These are phyloP conservation scores for Odontocolon sp. DNA, from an alignment of 2,888 invertebrate genomes.

Conservation along the genomic window DNA sequence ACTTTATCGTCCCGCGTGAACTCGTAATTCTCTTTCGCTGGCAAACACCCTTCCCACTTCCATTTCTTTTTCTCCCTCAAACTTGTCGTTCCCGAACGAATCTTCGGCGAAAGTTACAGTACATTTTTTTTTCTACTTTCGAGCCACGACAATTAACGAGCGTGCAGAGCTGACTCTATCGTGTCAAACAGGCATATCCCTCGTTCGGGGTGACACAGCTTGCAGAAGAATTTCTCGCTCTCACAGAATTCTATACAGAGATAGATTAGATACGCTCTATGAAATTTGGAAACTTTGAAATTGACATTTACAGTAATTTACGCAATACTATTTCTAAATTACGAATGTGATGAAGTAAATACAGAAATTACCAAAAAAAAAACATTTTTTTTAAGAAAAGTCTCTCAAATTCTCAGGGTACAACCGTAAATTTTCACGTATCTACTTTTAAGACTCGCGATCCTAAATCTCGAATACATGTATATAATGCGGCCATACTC, in stretches of 20 bases:
- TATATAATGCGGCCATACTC: conserved; percentile 35
- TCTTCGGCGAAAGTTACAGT: conserved; percentile 46
- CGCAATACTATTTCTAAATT: no score
- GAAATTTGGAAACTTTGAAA: no score
- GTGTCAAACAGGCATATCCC: conserved; percentile 51
- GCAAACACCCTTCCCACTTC: conserved; percentile 58
- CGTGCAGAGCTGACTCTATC: conserved; percentile 40
- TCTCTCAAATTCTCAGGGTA: conserved; percentile 53
- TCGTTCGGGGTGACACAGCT: conserved; percentile 36
- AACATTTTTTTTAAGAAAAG: conserved; percentile 17
- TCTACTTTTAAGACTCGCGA: conserved; percentile 36
- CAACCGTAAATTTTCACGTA: conserved; percentile 53
- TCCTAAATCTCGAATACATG: conserved; percentile 1
- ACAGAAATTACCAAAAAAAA: conserved; percentile 7
- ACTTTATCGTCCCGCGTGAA: conserved; percentile 77
- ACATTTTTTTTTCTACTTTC: conserved; percentile 15
- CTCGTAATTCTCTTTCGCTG: conserved; percentile 78
- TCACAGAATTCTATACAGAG: conserved; percentile 29
- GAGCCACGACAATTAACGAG: conserved; percentile 46
- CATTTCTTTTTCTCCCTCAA: conserved; percentile 46
- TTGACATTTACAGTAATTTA: no score
- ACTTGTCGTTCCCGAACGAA: conserved; percentile 41
- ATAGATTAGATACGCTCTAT: not conserved
- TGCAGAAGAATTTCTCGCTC: conserved; percentile 52
- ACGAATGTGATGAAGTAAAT: no score